Evolutionary conservation across 2,888 invertebrate species (phyloP).

Genomic region (Keiferia lycopersicella): DNA sequence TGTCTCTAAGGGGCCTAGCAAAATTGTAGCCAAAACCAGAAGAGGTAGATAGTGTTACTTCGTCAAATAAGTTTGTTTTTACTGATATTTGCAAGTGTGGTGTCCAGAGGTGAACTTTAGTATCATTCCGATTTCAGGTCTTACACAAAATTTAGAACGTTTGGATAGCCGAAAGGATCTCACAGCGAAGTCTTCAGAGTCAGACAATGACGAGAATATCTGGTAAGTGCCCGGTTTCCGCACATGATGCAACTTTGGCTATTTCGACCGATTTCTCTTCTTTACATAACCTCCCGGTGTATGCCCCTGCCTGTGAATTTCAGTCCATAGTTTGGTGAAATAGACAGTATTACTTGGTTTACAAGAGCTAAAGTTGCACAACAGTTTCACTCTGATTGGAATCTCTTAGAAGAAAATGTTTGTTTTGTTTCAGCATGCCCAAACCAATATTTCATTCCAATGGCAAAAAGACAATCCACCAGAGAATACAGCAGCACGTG

Average conservation of each 20-base stretch:
- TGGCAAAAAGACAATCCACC: slow-evolving; percentile 83
- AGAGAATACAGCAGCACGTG: slow-evolving; percentile 81
- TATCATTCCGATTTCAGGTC: slow-evolving; percentile 79
- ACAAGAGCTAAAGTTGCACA: background rate
- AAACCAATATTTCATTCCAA: slow-evolving; percentile 91
- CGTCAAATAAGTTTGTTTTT: slow-evolving; percentile 1
- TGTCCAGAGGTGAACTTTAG: slow-evolving; percentile 47
- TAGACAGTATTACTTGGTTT: background rate
- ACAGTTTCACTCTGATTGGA: slow-evolving; percentile 12
- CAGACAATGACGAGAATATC: slow-evolving; percentile 84
- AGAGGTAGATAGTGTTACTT: slow-evolving; percentile 80
- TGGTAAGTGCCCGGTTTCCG: slow-evolving; percentile 74
- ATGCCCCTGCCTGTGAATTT: slow-evolving; percentile 29
- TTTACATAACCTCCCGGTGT: slow-evolving; percentile 75
- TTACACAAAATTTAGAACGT: slow-evolving; percentile 90
- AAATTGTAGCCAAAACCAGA: slow-evolving; percentile 92
- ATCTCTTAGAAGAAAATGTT: background rate
- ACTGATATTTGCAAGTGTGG: slow-evolving; percentile 35
- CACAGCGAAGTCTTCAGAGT: slow-evolving; percentile 84
- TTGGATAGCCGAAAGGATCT: slow-evolving; percentile 87
- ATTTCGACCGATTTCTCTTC: slow-evolving; percentile 62
- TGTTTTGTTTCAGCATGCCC: slow-evolving; percentile 83
- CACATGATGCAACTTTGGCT: slow-evolving; percentile 44
- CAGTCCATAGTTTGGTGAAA: background rate
- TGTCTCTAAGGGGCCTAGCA: slow-evolving; percentile 92